Percentiles rank a stretch among this genome's conserved stretches.
Evolutionary conservation across 2,113 vertebrate species (phyloP).

Genomic region (Lepisosteus osseus): DNA sequence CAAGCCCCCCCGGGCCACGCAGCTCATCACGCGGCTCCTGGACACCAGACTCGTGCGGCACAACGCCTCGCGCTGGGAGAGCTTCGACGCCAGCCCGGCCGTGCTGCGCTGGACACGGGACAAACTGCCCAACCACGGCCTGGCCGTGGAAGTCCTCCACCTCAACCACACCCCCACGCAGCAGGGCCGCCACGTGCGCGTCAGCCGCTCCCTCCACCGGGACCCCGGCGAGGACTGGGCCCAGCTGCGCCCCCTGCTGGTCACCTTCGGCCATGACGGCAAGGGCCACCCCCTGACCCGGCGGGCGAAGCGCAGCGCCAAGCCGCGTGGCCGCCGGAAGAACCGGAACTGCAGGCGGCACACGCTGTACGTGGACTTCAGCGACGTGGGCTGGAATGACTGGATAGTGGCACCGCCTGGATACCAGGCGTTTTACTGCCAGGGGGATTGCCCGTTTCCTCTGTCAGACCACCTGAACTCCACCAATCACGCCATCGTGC

Average conservation of each 20-base stretch:
- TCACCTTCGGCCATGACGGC: slow-evolving; percentile 95
- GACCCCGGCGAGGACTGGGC: slow-evolving; percentile 84
- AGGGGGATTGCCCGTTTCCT: slow-evolving; percentile 95
- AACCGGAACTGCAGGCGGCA: slow-evolving; percentile 92
- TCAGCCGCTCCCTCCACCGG: slow-evolving; percentile 87
- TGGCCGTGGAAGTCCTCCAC: slow-evolving; percentile 88
- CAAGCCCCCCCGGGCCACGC: slow-evolving; percentile 73
- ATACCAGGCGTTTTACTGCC: slow-evolving; percentile 97
- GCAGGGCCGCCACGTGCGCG: slow-evolving; percentile 85
- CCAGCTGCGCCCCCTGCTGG: slow-evolving; percentile 90
- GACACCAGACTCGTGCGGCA: slow-evolving; percentile 91
- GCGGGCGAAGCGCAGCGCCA: slow-evolving; percentile 85
- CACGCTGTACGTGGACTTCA: slow-evolving; percentile 95
- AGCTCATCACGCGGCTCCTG: slow-evolving; percentile 88
- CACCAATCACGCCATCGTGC: slow-evolving; percentile 96
- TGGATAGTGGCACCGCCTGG: slow-evolving; percentile 97
- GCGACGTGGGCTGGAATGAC: slow-evolving; percentile 96
- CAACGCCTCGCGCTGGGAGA: slow-evolving; percentile 90
- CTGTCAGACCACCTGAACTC: slow-evolving; percentile 97
- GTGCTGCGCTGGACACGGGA: slow-evolving; percentile 91
- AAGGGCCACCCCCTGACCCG: slow-evolving; percentile 84
- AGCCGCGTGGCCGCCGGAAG: slow-evolving; percentile 82
- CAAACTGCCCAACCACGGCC: slow-evolving; percentile 85
- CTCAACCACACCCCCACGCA: slow-evolving; percentile 72
- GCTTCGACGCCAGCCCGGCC: slow-evolving; percentile 93